Conservation (phyloP, 2,113 vertebrate species). For the Peromyscus californicus region DNA sequence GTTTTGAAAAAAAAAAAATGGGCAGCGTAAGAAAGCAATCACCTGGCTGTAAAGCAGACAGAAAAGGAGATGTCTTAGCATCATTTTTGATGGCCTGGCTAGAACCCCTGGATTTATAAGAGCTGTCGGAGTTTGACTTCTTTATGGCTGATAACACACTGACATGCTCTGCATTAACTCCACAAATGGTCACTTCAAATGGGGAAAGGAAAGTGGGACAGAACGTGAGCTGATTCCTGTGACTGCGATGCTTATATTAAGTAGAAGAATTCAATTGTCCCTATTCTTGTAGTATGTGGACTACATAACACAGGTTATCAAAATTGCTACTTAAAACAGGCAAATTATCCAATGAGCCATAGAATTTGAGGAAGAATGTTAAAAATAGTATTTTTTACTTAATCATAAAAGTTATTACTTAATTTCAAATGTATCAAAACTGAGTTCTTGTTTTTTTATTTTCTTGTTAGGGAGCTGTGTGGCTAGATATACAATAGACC, state of each 20-base stretch:
- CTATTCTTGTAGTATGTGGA: not conserved
- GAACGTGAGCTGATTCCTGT: not conserved
- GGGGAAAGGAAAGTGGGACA: not conserved
- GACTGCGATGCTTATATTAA: not conserved
- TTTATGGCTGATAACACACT: conserved; percentile 71
- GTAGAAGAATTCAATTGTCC: conserved; percentile 48
- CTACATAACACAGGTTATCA: not conserved
- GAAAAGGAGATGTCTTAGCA: conserved; percentile 83
- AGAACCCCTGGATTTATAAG: conserved; percentile 82
- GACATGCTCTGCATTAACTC: conserved; percentile 80
- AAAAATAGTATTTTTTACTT: not conserved
- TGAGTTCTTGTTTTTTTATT: not conserved
- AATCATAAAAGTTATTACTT: not conserved
- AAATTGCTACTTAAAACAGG: not conserved
- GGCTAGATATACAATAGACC: not conserved
- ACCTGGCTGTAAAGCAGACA: conserved; percentile 56
- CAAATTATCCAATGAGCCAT: not conserved
- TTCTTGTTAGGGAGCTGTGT: not conserved
- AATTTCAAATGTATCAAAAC: not conserved
- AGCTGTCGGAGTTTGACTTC: conserved; percentile 77
- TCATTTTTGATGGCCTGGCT: conserved; percentile 84
- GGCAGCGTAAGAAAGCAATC: conserved; percentile 71
- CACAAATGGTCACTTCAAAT: conserved; percentile 60
- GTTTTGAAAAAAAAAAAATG: conserved; percentile 60
- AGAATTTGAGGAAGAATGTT: not conserved